Percentiles rank a stretch among this genome's conserved stretches.
Conservation (phyloP, 2,113 vertebrate genomes). For the Prietella phreatophila region DNA sequence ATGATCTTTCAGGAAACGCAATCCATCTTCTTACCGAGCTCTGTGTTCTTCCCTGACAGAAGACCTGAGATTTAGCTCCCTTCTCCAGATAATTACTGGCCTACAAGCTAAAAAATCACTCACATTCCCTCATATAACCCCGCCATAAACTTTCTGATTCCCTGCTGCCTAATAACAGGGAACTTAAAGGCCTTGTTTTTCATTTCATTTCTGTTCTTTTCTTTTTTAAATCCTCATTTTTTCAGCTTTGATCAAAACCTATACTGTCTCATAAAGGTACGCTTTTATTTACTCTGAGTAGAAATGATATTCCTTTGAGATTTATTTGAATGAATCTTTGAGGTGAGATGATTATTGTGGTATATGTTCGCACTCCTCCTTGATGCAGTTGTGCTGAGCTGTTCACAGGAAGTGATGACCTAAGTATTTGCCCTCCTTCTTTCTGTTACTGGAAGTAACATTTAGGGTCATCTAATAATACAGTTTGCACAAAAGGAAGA, state of each 20-base stretch:
- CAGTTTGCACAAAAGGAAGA: neutral
- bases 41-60: constrained; percentile 52
- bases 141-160: constrained; percentile 17
- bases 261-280: neutral
- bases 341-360: neutral
- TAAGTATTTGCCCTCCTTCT: neutral
- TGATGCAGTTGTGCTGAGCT: neutral
- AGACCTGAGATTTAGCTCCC: constrained; percentile 40
- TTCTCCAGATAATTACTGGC: constrained; percentile 49
- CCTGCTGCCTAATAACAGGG: constrained; percentile 50
- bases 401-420: constrained; percentile 10
- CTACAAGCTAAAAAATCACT: constrained; percentile 45
- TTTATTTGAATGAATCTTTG: neutral
- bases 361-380: constrained; percentile 7
- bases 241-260: constrained; percentile 3
- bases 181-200: neutral
- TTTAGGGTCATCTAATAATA: neutral
- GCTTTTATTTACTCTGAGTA: constrained; percentile 24
- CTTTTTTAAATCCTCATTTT: neutral
- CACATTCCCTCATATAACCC: constrained; percentile 23
- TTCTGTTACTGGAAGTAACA: constrained; percentile 12
- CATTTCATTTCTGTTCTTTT: neutral
- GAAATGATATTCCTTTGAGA: neutral
- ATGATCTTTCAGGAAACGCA: constrained; percentile 65
- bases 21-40: constrained; percentile 62